These are phyloP conservation scores for Ectropis crepuscularia DNA, from an alignment of 2,888 invertebrate genomes.

Conservation along the genomic window DNA sequence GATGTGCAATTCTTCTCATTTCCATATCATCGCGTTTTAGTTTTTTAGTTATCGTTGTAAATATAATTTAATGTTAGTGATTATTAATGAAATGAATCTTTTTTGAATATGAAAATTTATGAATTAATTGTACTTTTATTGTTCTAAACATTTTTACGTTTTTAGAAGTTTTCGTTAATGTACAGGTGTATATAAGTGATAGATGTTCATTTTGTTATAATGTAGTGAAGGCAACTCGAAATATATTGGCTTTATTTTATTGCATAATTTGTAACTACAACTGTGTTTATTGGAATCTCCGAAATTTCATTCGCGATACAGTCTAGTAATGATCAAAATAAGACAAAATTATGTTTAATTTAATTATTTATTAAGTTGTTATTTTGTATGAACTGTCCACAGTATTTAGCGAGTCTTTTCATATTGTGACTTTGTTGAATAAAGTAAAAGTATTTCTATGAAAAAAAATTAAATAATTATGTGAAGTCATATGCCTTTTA, in stretches of 20 bases:
- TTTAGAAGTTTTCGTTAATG: slow-evolving; percentile 80
- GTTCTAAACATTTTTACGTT: slow-evolving; percentile 76
- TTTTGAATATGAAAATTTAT: slow-evolving; percentile 71
- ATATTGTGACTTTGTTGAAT: slow-evolving; percentile 82
- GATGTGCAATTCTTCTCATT: slow-evolving; percentile 83
- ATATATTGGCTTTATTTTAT: slow-evolving; percentile 31
- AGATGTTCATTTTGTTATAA: slow-evolving; percentile 72
- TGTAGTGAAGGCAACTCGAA: slow-evolving; percentile 50
- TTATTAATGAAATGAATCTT: slow-evolving; percentile 53
- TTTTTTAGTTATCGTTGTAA: slow-evolving; percentile 80
- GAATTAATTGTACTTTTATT: slow-evolving; percentile 70
- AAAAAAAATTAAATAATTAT: slow-evolving; percentile 75
- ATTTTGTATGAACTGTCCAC: slow-evolving; percentile 69
- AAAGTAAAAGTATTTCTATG: slow-evolving; percentile 84
- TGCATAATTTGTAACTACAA: slow-evolving; percentile 12
- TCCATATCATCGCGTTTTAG: slow-evolving; percentile 80
- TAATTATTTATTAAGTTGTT: slow-evolving; percentile 79
- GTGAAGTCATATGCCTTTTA: slow-evolving; percentile 57
- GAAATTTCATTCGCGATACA: slow-evolving; percentile 12
- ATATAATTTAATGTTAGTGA: slow-evolving; percentile 80
- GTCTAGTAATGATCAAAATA: slow-evolving; percentile 15
- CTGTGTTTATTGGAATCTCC: slow-evolving; percentile 12
- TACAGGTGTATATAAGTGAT: slow-evolving; percentile 81
- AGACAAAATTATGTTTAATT: slow-evolving; percentile 22
- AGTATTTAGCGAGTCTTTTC: slow-evolving; percentile 79